Conservation (phyloP, 2,113 vertebrate species). For the Brachypteracias leptosomus region DNA sequence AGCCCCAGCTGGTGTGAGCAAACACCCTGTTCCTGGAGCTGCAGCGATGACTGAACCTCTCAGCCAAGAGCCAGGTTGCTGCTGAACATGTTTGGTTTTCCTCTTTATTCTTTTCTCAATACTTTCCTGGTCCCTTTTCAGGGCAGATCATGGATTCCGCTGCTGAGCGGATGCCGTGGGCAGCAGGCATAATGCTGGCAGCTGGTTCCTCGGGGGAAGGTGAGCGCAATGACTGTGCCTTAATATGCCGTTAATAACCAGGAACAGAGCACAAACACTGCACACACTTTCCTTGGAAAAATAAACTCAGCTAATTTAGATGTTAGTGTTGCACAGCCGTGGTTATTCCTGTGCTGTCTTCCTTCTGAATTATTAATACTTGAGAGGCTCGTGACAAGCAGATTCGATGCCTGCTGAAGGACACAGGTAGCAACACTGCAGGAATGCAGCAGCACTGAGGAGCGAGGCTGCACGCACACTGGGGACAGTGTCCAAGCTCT, state of each 20-base stretch:
- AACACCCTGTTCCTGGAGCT: not conserved
- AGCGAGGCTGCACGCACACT: not conserved
- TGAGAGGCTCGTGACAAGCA: fast-evolving
- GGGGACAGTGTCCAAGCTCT: not conserved
- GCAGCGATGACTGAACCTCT: not conserved
- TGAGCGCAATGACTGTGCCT: not conserved
- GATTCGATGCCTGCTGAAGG: not conserved
- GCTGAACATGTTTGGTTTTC: not conserved
- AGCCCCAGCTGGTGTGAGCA: not conserved
- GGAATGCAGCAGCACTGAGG: fast-evolving
- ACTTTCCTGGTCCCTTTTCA: not conserved
- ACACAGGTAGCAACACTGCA: not conserved
- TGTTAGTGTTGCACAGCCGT: not conserved
- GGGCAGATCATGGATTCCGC: not conserved
- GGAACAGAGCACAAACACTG: not conserved
- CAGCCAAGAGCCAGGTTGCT: not conserved
- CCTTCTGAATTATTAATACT: not conserved
- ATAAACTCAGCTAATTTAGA: not conserved
- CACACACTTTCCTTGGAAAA: not conserved
- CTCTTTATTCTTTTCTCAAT: not conserved
- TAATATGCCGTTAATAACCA: not conserved
- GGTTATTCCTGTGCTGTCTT: not conserved
- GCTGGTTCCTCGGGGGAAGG: not conserved
- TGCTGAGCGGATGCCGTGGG: not conserved
- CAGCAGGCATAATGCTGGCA: not conserved